These are phyloP conservation scores for Microcebus ravelobensis DNA, from an alignment of 2,113 vertebrate species.

Conservation along the genomic window DNA sequence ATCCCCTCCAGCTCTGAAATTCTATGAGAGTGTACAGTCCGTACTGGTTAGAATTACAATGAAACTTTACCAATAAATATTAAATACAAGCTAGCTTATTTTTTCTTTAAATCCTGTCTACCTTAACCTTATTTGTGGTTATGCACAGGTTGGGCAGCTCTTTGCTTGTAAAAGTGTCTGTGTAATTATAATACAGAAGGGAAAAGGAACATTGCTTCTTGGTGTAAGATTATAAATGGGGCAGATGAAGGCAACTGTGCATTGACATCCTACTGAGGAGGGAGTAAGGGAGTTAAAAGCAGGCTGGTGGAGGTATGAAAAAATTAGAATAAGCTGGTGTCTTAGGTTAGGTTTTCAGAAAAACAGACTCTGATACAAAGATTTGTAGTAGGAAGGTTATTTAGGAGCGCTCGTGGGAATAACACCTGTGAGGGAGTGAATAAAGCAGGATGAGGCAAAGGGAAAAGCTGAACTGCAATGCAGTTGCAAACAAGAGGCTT, in stretches of 20 bases:
- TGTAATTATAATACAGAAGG: neutral
- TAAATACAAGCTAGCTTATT: neutral
- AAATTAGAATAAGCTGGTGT: neutral
- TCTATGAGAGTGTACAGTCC: neutral
- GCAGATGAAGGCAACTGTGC: neutral
- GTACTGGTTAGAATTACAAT: neutral
- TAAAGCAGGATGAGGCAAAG: neutral
- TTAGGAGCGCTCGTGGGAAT: neutral
- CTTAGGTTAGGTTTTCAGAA: neutral
- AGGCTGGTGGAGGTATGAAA: neutral
- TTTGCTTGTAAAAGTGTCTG: neutral
- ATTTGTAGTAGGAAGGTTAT: neutral
- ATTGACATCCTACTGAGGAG: neutral
- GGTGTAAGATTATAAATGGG: neutral
- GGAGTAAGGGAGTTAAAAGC: neutral
- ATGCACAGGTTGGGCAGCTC: neutral
- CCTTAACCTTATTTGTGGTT: neutral
- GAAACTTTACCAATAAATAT: neutral
- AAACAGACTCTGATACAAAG: neutral
- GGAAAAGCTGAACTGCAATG: neutral
- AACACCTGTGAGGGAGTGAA: neutral
- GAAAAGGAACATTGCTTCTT: neutral
- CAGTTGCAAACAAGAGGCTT: neutral
- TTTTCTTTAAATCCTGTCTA: neutral
- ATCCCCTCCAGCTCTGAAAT: neutral